Percentiles rank a stretch among this genome's conserved stretches.
Conservation (phyloP, 1,140 invertebrate genomes). For the Marisa cornuarietis region DNA sequence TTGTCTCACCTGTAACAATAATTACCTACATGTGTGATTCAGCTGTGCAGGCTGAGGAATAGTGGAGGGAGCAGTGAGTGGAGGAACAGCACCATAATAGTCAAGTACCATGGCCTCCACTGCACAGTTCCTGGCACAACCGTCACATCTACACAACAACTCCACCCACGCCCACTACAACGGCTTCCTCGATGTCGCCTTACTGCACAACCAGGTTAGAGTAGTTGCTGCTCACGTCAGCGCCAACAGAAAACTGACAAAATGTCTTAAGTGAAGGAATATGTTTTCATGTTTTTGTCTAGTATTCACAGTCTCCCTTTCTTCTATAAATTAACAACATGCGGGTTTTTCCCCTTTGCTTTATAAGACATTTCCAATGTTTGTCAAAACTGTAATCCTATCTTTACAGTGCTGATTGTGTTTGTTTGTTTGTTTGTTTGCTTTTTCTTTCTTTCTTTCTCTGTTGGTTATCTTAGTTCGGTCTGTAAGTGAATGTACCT, state of each 20-base stretch:
- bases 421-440: not conserved
- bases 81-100: constrained; percentile 90
- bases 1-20: too few relatives aligned
- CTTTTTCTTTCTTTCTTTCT: too few relatives aligned
- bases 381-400: not conserved
- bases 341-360: too few relatives aligned
- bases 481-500: too few relatives aligned
- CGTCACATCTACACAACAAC: constrained; percentile 10
- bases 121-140: constrained; percentile 79
- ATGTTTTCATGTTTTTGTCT: too few relatives aligned
- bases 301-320: too few relatives aligned
- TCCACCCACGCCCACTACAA: constrained; percentile 3
- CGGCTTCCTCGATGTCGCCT: not conserved
- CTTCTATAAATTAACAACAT: too few relatives aligned
- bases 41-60: not conserved
- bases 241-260: too few relatives aligned
- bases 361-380: not conserved
- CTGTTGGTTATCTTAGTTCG: not conserved
- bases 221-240: not conserved
- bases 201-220: not conserved
- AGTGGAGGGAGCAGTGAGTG: not conserved
- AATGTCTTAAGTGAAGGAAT: too few relatives aligned
- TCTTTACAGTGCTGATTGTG: too few relatives aligned
- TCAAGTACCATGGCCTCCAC: constrained; percentile 95
- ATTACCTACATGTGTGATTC: too few relatives aligned